These are phyloP conservation scores for Synergus itoensis DNA, from an alignment of 2,888 invertebrate species.

Conservation along the genomic window DNA sequence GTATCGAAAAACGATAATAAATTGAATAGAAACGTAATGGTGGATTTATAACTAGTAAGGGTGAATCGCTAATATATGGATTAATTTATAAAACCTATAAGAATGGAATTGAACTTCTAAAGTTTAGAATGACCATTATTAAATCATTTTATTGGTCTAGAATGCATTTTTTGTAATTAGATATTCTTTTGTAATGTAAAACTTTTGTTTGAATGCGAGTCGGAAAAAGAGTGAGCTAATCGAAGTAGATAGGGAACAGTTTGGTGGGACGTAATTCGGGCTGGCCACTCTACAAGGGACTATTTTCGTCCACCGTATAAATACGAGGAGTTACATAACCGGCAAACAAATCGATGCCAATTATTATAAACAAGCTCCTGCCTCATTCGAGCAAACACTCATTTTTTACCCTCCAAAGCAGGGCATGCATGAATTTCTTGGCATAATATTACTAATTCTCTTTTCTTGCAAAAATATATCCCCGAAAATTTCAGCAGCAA, in stretches of 20 bases:
- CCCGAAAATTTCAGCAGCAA: not conserved
- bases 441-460: not conserved
- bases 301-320: constrained; percentile 72
- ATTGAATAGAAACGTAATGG: no score
- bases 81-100: not conserved
- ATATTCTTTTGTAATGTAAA: not conserved
- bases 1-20: not conserved
- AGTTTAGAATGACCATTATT: not conserved
- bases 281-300: constrained; percentile 56
- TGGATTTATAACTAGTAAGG: not conserved
- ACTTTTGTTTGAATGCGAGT: not conserved
- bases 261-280: constrained; percentile 55
- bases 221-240: constrained; percentile 31
- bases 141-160: not conserved
- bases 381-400: constrained; percentile 34
- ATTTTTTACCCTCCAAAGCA: constrained; percentile 8
- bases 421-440: constrained; percentile 19
- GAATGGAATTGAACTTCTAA: no score
- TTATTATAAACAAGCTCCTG: constrained; percentile 71
- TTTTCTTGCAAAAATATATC: not conserved
- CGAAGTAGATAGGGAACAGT: constrained; percentile 47
- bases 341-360: constrained; percentile 65
- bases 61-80: not conserved
- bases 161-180: not conserved
- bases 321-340: constrained; percentile 73